Base-by-base conservation (phyloP, 2,888 invertebrate genomes). In the Odontocolon sp. region DNA sequence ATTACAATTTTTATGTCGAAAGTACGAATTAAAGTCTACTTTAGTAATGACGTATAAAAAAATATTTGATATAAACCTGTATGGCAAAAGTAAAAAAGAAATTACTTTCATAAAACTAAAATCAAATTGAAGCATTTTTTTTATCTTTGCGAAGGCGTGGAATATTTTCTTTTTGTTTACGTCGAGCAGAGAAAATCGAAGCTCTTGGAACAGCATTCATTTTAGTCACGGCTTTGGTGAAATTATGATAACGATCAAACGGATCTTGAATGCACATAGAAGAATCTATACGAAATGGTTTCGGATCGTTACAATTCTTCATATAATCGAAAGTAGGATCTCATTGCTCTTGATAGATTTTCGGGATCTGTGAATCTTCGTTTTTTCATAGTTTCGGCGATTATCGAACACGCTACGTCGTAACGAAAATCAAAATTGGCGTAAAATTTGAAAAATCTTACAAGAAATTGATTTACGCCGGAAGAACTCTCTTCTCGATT, bases 181-280 rank as follows among this genome's bases (percentile, higher is more conserved):
- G n/a, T n/a, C n/a, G n/a, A 6, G 2, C 2, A 2, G 14, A 75
- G 50, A 2, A 75, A 3, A 6, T 64, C 52, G 1, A 36, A 14
- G 56, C 78, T 80, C 11, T 66, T 57, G 0, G 57, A 56, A 56
- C 80, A 81, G 16, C 45, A 75, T 5, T 36, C 68, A 69, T 11
- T 66, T 81, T 83, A 5, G 59, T 63, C 28, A 90, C 90, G 78
- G 89, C 91, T 83, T 92, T 93, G 0, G 93, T 92, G 21, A 93
- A 85, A 86, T 94, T 94, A 77, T 92, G 92, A 80, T 92, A 92
- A 28, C 93, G 87, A 85, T 93, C 92, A 64, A 93, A 92, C 0
- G 94, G 93, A 91, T 94, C 94, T 84, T 94, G 94, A 4, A 94
- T 88, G 64, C 93, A 92, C 86, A 93, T 91, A 0, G 89, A 84